Evolutionary conservation across 64 coral and sea anemone species (phyloP).

Genomic region (Platygyra sinensis): DNA sequence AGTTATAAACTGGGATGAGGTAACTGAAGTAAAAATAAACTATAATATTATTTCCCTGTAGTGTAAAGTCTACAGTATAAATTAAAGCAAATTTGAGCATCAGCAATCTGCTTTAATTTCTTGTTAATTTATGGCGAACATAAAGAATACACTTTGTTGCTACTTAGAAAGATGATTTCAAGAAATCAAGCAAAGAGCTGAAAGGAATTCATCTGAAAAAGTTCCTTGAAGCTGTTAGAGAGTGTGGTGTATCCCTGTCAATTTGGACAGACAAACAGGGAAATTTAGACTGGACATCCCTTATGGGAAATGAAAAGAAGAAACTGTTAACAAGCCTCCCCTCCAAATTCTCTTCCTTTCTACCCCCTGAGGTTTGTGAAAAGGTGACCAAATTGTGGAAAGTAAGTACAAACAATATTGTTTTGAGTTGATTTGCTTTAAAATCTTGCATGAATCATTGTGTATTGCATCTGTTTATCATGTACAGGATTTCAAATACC

Average conservation of each 20-base stretch:
- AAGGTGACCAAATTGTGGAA: constrained; percentile 32
- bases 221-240: constrained; percentile 9
- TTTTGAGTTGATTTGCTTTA: constrained; percentile 11
- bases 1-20: too few species aligned
- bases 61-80: too few species aligned
- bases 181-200: not conserved
- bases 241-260: constrained; percentile 7
- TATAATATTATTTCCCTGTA: too few species aligned
- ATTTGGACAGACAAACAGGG: constrained; percentile 50
- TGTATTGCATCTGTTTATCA: not conserved
- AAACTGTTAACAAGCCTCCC: not conserved
- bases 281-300: constrained; percentile 55
- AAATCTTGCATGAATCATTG: not conserved
- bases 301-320: constrained; percentile 68
- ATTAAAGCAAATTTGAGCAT: not conserved
- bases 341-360: not conserved
- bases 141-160: constrained; percentile 1
- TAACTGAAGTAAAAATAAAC: too few species aligned
- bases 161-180: not conserved
- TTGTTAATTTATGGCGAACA: not conserved
- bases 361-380: constrained; percentile 4
- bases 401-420: constrained; percentile 20
- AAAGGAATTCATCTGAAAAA: not conserved
- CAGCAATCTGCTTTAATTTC: not conserved
- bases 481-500: constrained; percentile 21